Evolutionary conservation across 2,888 invertebrate species (phyloP), one percentile per base, ranked within the genome.

Genomic region (Pristionchus entomophagus): DNA sequence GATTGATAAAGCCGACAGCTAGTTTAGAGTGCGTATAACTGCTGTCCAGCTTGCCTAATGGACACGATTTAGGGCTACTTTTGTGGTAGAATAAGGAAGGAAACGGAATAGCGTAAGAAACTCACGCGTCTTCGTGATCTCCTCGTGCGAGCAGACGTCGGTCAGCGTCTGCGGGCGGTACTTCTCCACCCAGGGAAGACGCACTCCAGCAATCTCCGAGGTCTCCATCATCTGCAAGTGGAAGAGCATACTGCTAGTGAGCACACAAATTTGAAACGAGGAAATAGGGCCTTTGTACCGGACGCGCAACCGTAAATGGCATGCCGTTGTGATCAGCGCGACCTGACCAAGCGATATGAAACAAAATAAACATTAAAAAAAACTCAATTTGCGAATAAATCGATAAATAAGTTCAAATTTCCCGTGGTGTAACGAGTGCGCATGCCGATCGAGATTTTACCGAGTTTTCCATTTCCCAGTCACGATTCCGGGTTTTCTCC

Each of bases 91-190:
- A n/a, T n/a, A n/a, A n/a, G n/a, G n/a, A n/a, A n/a, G n/a, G n/a
- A n/a, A n/a, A n/a, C n/a, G n/a, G n/a, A n/a, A n/a, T n/a, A n/a
- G n/a, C n/a, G n/a, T n/a, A n/a, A 17, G 29, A n/a, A 81, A 94
- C 96, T 95, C 95, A 99, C 98, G 97, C 92, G 99, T 99, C 93
- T 96, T 96, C 87, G 99, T 96, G 86, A 99, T 99, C 94, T 99
- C 98, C 94, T 97, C 96, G 93, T 99, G 99, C 0, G 99, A 98
- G 87, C 99, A 97, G 69, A 99, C 95, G 93, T 99, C 99, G 92
- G 96, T 96, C 89, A 99, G 95, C 87, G 96, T 96, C 78, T 95
- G 96, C 10, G 99, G 99, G 35, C 99, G 96, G 94, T 99, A 99
- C 94, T 99, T 99, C 94, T 99, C 99, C 41, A 99, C 98, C 99